phyloP scores from a whole-genome alignment of 1,140 invertebrate species.

The Helicoverpa zea region DNA sequence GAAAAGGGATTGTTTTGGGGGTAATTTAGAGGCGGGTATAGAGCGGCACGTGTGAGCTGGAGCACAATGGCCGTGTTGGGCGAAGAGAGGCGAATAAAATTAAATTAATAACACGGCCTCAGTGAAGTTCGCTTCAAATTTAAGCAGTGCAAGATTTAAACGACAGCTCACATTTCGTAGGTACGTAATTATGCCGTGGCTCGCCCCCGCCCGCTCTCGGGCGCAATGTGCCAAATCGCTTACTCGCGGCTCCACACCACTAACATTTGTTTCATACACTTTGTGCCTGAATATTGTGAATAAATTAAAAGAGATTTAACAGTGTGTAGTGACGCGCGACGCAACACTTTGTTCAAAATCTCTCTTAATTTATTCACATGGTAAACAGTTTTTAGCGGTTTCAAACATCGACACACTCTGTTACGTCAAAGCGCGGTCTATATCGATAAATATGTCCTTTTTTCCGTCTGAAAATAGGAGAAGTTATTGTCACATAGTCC shows the following conservation, averaged over 20 bases:
- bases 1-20: constrained; percentile 30
- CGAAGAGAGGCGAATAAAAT: constrained; percentile 70
- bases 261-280: constrained; percentile 49
- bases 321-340: constrained; percentile 40
- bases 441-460: too few species aligned
- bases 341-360: constrained; percentile 29
- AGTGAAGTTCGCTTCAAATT: constrained; percentile 80
- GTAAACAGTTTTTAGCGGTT: constrained; percentile 25
- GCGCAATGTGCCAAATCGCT: constrained; percentile 84
- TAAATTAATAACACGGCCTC: constrained; percentile 77
- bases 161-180: constrained; percentile 82
- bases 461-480: too few species aligned
- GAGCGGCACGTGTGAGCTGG: constrained; percentile 36
- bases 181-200: constrained; percentile 77
- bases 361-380: constrained; percentile 12
- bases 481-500: too few species aligned
- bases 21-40: constrained; percentile 42
- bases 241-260: constrained; percentile 75
- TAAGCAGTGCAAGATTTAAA: constrained; percentile 84
- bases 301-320: constrained; percentile 35
- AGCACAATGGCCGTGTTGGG: constrained; percentile 45
- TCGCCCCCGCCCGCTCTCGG: constrained; percentile 57
- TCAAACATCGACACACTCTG: neutral
- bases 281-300: constrained; percentile 28
- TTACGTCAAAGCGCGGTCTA: neutral